A percentile compares a stretch with the other conserved stretches of the same genome.
Conservation (phyloP, 2,797 vertebrate species). For the Lagodon rhomboides region DNA sequence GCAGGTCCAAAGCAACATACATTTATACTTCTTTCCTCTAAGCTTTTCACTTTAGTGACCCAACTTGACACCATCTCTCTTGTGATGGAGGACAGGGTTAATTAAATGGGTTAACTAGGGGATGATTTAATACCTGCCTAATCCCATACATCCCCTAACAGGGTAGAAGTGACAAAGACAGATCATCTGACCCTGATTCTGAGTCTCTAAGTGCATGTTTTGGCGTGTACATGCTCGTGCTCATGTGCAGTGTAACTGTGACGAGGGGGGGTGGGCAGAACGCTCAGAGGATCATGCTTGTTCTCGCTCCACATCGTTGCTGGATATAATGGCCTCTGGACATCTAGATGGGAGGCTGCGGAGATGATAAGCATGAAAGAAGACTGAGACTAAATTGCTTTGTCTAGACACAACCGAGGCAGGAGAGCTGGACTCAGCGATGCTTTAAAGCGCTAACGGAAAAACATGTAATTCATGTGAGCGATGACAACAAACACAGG, state of each 20-base stretch:
- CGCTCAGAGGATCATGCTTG: conserved; percentile 1
- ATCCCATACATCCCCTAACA: conserved; percentile 12
- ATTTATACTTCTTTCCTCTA: background rate
- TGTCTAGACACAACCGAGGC: conserved; percentile 29
- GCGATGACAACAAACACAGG: background rate
- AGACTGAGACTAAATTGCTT: conserved; percentile 23
- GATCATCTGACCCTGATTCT: conserved; percentile 56
- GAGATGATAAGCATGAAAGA: conserved; percentile 33
- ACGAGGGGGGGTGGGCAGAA: conserved; percentile 15
- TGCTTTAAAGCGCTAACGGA: background rate
- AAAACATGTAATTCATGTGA: background rate
- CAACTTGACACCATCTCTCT: background rate
- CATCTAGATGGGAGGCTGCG: conserved; percentile 36
- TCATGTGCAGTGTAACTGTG: conserved; percentile 32
- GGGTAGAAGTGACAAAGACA: conserved; percentile 40
- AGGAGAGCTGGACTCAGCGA: background rate
- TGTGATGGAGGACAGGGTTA: conserved; percentile 24
- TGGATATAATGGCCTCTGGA: conserved; percentile 53
- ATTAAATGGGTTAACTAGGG: conserved; percentile 56
- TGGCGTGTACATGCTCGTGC: conserved; percentile 32
- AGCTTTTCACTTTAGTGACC: background rate
- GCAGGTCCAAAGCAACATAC: background rate
- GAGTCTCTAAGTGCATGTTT: conserved; percentile 36
- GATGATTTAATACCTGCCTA: conserved; percentile 54
- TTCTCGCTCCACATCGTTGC: conserved; percentile 11